A percentile compares a stretch with the other conserved stretches of the same genome.
These are phyloP conservation scores for Oryzias javanicus DNA, from an alignment of 2,113 vertebrate species.

Conservation along the genomic window DNA sequence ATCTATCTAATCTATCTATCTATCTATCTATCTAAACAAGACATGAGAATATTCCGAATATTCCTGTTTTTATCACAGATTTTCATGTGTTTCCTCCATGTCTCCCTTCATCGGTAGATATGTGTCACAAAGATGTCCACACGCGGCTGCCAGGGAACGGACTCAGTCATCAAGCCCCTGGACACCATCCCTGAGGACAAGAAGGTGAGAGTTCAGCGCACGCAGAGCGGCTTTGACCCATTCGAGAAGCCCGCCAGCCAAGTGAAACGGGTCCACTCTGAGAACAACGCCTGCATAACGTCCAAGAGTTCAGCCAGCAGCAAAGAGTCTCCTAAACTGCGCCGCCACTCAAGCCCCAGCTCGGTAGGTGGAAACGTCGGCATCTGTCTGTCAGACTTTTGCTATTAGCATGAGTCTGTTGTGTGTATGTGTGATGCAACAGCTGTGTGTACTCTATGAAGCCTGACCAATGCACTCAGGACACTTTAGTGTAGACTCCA, in stretches of 20 bases:
- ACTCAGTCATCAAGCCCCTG: conserved; percentile 93
- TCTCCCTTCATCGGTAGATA: conserved; percentile 79
- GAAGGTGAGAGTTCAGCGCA: conserved; percentile 94
- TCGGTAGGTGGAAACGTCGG: conserved; percentile 80
- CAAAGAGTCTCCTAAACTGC: conserved; percentile 92
- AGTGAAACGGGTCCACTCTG: conserved; percentile 94
- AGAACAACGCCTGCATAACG: conserved; percentile 94
- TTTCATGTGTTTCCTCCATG: conserved; percentile 11
- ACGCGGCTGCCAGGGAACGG: conserved; percentile 93
- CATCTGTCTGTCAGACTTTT: too few relatives aligned
- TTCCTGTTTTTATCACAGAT: neutral
- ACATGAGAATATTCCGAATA: too few relatives aligned
- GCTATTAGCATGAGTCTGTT: too few relatives aligned
- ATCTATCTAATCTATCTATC: too few relatives aligned
- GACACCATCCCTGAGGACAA: conserved; percentile 98
- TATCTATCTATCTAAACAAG: too few relatives aligned
- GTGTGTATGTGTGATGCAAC: too few relatives aligned
- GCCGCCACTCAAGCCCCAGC: conserved; percentile 92
- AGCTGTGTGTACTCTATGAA: too few relatives aligned
- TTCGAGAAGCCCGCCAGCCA: conserved; percentile 93
- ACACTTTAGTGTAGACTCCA: too few relatives aligned
- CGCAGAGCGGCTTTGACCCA: conserved; percentile 92
- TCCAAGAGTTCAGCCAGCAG: conserved; percentile 85
- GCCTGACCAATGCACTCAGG: too few relatives aligned
- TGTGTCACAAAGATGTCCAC: conserved; percentile 99